Evolutionary conservation across 1,140 invertebrate genomes (phyloP).

Genomic region (Caenorhabditis latens): DNA sequence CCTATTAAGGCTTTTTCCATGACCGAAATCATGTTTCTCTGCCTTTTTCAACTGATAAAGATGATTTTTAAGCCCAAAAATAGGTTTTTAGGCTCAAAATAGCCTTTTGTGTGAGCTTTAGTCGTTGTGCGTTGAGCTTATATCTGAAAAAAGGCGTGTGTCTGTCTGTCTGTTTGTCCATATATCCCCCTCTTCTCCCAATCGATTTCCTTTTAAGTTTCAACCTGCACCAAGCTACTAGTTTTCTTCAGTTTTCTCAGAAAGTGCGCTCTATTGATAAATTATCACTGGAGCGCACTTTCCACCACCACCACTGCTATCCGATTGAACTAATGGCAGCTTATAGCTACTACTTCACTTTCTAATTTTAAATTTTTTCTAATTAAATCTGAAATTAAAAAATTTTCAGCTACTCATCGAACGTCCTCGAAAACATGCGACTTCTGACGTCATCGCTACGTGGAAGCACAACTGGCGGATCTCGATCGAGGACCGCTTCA

Average conservation of each 20-base stretch:
- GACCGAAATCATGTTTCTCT: too few relatives aligned
- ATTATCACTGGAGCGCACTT: neutral
- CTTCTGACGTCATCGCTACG: constrained; percentile 37
- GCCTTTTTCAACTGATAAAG: too few relatives aligned
- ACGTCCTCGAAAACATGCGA: constrained; percentile 58
- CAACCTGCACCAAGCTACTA: neutral
- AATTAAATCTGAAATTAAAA: neutral
- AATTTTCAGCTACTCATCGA: constrained; percentile 59
- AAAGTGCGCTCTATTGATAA: neutral
- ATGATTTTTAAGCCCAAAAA: too few relatives aligned
- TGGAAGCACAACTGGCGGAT: neutral
- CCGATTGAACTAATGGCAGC: neutral
- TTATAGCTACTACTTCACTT: neutral
- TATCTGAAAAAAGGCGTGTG: neutral
- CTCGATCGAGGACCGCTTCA: constrained; percentile 3
- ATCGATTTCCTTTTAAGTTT: neutral
- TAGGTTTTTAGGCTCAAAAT: too few relatives aligned
- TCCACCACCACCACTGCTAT: neutral
- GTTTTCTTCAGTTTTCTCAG: neutral
- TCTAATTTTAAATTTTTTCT: neutral
- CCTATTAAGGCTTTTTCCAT: too few relatives aligned
- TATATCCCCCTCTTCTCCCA: neutral
- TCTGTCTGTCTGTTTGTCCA: constrained; percentile 18
- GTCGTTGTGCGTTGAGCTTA: neutral
- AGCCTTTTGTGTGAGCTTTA: neutral